Conservation (phyloP, 2,797 vertebrate genomes). For the Rhinella marina region DNA sequence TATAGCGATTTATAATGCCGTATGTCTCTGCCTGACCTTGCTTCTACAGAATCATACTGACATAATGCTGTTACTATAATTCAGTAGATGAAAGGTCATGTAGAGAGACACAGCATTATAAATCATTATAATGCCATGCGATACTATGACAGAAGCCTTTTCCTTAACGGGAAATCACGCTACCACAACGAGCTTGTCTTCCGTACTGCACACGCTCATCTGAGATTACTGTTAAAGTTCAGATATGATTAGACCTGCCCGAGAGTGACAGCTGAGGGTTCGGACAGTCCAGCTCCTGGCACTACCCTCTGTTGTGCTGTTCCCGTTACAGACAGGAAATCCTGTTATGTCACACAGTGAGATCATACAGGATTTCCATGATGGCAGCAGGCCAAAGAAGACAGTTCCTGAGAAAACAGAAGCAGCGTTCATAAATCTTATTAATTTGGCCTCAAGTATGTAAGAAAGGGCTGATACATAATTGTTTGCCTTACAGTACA, state of each 20-base stretch:
- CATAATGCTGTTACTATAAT: too few relatives aligned
- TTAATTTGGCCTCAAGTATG: neutral
- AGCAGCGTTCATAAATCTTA: neutral
- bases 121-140: too few relatives aligned
- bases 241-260: neutral
- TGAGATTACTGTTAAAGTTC: too few relatives aligned
- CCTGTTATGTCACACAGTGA: conserved; percentile 16
- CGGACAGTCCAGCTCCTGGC: neutral
- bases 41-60: too few relatives aligned
- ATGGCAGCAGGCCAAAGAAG: neutral
- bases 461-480: neutral
- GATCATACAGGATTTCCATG: neutral
- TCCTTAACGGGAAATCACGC: too few relatives aligned
- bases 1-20: too few relatives aligned
- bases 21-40: too few relatives aligned
- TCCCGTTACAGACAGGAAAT: neutral
- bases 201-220: too few relatives aligned
- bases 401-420: neutral
- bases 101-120: too few relatives aligned
- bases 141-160: too few relatives aligned
- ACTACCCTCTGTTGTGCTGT: neutral
- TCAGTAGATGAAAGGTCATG: too few relatives aligned
- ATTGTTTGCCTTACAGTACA: neutral
- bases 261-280: neutral
- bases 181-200: too few relatives aligned